Percentiles rank a stretch among this genome's conserved stretches.
Conservation (phyloP, 2,888 invertebrate species). For the Tenthredo livida region DNA sequence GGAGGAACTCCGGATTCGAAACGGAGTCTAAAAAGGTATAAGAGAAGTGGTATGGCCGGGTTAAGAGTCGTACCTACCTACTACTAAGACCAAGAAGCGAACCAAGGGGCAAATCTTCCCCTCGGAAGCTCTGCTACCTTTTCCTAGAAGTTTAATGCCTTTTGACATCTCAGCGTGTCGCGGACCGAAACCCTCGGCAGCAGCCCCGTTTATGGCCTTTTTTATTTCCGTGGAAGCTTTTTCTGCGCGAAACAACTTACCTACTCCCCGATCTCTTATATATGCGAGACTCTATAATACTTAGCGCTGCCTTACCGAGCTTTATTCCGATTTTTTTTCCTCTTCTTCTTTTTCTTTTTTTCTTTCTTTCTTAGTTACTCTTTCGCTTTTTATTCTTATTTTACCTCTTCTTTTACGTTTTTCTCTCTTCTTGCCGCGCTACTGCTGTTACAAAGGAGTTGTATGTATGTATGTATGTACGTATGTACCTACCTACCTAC, state of each 20-base stretch:
- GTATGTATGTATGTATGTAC: too few relatives aligned
- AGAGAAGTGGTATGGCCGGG: not conserved
- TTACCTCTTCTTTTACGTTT: not conserved
- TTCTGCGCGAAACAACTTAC: slow-evolving; percentile 37
- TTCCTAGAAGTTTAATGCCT: slow-evolving; percentile 33
- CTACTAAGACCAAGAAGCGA: not conserved
- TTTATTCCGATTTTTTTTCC: slow-evolving; percentile 8
- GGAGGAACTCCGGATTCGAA: not conserved
- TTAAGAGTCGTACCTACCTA: not conserved
- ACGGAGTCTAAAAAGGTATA: not conserved
- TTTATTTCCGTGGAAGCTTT: slow-evolving; percentile 30
- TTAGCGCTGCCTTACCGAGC: slow-evolving; percentile 21
- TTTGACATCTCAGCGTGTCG: slow-evolving; percentile 36
- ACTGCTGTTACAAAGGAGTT: not conserved
- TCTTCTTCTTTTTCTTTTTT: not conserved
- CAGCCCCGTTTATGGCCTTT: slow-evolving; percentile 25
- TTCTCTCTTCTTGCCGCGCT: not conserved
- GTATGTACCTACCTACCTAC: not conserved
- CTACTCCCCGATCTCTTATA: slow-evolving; percentile 12
- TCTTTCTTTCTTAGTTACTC: not conserved
- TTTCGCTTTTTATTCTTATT: not conserved
- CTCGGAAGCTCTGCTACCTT: not conserved
- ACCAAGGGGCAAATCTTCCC: slow-evolving; percentile 18
- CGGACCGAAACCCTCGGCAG: slow-evolving; percentile 20
- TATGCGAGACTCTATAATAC: slow-evolving; percentile 44